Evolutionary conservation across 2,888 invertebrate genomes (phyloP).

Genomic region (Acanthosepion lycidas): DNA sequence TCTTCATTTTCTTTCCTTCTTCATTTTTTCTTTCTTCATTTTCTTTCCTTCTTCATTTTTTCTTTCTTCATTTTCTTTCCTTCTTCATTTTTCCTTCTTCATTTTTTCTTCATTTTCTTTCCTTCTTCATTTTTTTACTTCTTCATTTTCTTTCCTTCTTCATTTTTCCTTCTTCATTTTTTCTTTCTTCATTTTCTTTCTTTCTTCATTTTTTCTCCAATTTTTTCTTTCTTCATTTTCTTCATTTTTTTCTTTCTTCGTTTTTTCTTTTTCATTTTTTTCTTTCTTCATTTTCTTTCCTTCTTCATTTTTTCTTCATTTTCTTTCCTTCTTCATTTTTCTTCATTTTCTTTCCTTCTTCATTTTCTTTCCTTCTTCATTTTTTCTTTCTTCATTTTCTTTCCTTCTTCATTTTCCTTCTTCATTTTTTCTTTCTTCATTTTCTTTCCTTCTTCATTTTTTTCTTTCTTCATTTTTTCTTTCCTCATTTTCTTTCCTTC

Average conservation of each 20-base stretch:
- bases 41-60: background rate
- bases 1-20: background rate
- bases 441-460: too few species aligned
- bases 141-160: too few species aligned
- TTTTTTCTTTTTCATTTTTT: too few species aligned
- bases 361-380: background rate
- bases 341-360: background rate
- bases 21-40: background rate
- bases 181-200: background rate
- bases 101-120: background rate
- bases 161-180: background rate
- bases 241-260: too few species aligned
- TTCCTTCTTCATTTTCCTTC: background rate
- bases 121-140: background rate
- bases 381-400: background rate
- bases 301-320: too few species aligned
- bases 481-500: too few species aligned
- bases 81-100: background rate
- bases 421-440: background rate
- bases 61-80: background rate
- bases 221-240: too few species aligned
- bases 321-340: too few species aligned
- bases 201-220: background rate
- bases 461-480: too few species aligned
- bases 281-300: too few species aligned